phyloP scores from a whole-genome alignment of 2,797 vertebrate genomes.

The Takifugu ocellatus region DNA sequence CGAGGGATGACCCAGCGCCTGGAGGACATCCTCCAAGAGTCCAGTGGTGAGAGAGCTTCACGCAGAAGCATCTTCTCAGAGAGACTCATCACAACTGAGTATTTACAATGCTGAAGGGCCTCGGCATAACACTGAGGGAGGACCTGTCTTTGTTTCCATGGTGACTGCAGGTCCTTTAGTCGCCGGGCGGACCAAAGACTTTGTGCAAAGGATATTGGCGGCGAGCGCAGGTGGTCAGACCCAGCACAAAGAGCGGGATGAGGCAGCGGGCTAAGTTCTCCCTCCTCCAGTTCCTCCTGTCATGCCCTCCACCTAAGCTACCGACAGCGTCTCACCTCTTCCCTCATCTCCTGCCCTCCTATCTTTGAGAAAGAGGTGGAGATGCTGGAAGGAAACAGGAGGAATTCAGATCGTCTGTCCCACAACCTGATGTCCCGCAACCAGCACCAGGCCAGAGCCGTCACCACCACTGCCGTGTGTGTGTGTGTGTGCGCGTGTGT shows the following conservation, averaged over 20 bases:
- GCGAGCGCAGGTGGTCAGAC: conserved; percentile 56
- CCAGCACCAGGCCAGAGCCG: conserved; percentile 58
- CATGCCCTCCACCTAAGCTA: neutral
- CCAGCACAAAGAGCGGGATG: conserved; percentile 47
- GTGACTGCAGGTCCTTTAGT: conserved; percentile 66
- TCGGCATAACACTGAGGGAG: neutral
- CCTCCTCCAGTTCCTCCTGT: neutral
- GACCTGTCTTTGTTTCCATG: conserved; percentile 7
- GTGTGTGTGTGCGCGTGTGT: conserved; percentile 23
- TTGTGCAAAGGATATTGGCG: conserved; percentile 74
- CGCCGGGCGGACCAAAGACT: conserved; percentile 77
- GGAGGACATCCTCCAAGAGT: conserved; percentile 72
- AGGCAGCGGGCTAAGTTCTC: conserved; percentile 39
- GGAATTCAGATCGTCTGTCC: conserved; percentile 42
- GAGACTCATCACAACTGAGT: too few relatives aligned
- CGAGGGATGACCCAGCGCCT: conserved; percentile 73
- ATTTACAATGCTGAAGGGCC: too few relatives aligned
- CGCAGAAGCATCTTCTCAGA: too few relatives aligned
- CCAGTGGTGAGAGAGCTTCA: conserved; percentile 60
- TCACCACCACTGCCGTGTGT: conserved; percentile 47
- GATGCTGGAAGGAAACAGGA: conserved; percentile 8
- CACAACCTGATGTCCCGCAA: conserved; percentile 38
- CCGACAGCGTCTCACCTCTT: conserved; percentile 10
- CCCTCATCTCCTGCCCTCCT: conserved; percentile 15
- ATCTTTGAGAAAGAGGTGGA: conserved; percentile 9